Conservation (phyloP, 2,113 vertebrate species). For the Tachysurus vachellii region DNA sequence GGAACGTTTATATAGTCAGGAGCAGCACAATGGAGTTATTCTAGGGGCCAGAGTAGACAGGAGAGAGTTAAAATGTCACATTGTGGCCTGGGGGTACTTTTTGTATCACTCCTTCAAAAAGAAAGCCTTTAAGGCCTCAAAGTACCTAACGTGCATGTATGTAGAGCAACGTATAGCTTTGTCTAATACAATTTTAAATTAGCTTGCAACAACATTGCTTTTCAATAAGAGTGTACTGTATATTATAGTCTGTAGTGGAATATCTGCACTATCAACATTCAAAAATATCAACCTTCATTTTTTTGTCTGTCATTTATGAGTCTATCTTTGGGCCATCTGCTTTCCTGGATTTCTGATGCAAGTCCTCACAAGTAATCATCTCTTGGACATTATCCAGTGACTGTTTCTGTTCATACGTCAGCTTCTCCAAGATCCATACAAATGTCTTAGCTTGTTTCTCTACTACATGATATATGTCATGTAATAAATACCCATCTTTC, state of each 20-base stretch:
- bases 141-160: neutral
- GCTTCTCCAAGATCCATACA: neutral
- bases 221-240: neutral
- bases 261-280: neutral
- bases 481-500: neutral
- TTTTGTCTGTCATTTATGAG: neutral
- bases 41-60: neutral
- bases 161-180: neutral
- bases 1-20: neutral
- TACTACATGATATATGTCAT: neutral
- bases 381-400: neutral
- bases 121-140: neutral
- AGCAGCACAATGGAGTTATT: neutral
- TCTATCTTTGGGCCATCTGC: neutral
- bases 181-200: neutral
- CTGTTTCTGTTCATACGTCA: neutral
- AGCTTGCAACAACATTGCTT: neutral
- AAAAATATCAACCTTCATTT: neutral
- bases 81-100: no score
- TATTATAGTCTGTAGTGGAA: neutral
- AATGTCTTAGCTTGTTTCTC: neutral
- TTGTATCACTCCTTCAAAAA: neutral
- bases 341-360: neutral
- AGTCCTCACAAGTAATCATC: neutral
- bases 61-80: neutral